phyloP scores from a whole-genome alignment of 2,888 invertebrate genomes.

The Sinelater perroti region DNA sequence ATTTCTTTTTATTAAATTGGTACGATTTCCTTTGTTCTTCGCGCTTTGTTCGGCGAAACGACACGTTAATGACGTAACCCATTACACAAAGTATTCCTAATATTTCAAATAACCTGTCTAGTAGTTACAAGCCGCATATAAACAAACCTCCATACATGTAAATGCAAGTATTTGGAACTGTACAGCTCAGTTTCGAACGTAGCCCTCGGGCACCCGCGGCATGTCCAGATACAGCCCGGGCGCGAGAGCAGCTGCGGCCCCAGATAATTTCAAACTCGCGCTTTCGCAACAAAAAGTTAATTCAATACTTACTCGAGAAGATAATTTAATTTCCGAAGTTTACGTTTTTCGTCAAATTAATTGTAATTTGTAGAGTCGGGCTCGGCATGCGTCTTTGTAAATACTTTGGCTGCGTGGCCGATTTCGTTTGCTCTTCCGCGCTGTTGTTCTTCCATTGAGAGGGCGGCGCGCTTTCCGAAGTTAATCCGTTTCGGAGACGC shows the following conservation, averaged over 20 bases:
- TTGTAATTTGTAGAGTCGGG: slow-evolving; percentile 25
- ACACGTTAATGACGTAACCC: no score
- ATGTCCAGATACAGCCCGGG: neutral
- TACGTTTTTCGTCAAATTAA: slow-evolving; percentile 31
- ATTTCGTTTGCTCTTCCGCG: slow-evolving; percentile 27
- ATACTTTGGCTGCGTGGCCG: slow-evolving; percentile 22
- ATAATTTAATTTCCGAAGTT: slow-evolving; percentile 32
- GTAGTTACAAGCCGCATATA: neutral
- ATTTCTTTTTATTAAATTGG: no score
- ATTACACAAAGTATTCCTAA: neutral
- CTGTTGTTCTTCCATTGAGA: slow-evolving; percentile 25
- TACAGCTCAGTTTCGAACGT: neutral
- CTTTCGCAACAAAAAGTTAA: slow-evolving; percentile 28
- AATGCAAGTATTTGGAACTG: neutral
- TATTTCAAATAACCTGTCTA: neutral
- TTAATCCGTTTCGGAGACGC: slow-evolving; percentile 23
- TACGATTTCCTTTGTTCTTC: no score
- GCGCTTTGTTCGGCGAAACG: no score
- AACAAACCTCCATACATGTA: slow-evolving; percentile 2
- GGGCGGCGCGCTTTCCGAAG: slow-evolving; percentile 24
- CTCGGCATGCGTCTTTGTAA: slow-evolving; percentile 24
- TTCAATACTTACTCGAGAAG: slow-evolving; percentile 29
- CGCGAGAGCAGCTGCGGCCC: slow-evolving; percentile 7
- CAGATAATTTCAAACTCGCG: slow-evolving; percentile 32
- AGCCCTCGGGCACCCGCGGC: neutral